These are phyloP conservation scores for Copidosoma aretas DNA, from an alignment of 2,888 invertebrate genomes.

Conservation along the genomic window DNA sequence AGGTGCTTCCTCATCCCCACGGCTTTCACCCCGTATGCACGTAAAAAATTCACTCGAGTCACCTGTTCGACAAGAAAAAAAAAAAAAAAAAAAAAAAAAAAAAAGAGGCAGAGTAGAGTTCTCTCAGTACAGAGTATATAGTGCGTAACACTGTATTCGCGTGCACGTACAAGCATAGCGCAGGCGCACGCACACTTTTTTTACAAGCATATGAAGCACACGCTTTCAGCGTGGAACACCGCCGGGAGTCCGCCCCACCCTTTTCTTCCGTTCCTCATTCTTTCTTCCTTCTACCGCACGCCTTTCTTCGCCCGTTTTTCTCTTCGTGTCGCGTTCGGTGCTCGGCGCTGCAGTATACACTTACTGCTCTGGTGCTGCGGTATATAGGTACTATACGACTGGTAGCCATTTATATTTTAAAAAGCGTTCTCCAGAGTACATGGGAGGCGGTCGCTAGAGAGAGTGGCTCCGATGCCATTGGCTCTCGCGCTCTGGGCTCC, in stretches of 20 bases:
- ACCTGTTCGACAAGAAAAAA: too few species aligned
- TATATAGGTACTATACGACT: slow-evolving; percentile 22
- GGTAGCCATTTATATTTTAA: slow-evolving; percentile 40
- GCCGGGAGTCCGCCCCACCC: neutral
- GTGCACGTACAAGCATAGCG: neutral
- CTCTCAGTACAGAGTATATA: neutral
- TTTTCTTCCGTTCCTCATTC: slow-evolving; percentile 13
- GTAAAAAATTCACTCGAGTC: too few species aligned
- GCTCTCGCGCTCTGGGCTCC: slow-evolving; percentile 3
- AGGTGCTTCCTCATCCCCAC: too few species aligned
- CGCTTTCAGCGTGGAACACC: too few species aligned
- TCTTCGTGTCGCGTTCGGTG: slow-evolving; percentile 17
- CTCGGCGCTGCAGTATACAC: neutral
- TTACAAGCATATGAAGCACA: neutral
- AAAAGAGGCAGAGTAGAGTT: too few species aligned
- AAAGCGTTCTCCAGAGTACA: slow-evolving; percentile 35
- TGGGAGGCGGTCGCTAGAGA: slow-evolving; percentile 33
- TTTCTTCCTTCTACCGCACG: slow-evolving; percentile 9
- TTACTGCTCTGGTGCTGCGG: too few species aligned
- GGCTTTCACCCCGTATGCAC: too few species aligned
- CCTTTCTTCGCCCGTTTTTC: slow-evolving; percentile 21
- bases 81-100: too few species aligned
- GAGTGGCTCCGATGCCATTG: slow-evolving; percentile 32
- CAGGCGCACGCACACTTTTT: neutral
- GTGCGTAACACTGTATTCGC: neutral